These are phyloP conservation scores for Zaprionus taronus DNA, from an alignment of 1,140 invertebrate species.

Conservation along the genomic window DNA sequence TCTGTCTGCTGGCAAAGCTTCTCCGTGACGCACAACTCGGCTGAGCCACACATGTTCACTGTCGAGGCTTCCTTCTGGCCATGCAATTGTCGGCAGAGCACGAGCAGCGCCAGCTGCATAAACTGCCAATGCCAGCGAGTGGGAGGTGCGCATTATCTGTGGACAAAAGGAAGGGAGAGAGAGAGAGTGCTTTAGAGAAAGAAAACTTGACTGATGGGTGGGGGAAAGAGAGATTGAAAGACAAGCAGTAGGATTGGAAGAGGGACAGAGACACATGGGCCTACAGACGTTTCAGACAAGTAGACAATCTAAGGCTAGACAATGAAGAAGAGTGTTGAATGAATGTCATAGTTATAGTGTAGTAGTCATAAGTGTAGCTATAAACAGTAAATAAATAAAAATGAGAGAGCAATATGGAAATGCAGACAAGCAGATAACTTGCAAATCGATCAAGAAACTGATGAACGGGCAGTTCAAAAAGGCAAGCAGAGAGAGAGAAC, in stretches of 20 bases:
- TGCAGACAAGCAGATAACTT: fast-evolving
- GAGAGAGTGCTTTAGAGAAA: not conserved
- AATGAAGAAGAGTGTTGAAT: not conserved
- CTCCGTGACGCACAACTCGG: conserved; percentile 55
- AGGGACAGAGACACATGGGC: not conserved
- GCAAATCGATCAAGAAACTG: too few relatives aligned
- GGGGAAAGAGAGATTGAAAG: not conserved
- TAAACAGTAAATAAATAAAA: too few relatives aligned
- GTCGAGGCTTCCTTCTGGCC: conserved; percentile 25
- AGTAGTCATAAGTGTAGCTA: too few relatives aligned
- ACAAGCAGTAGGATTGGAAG: not conserved
- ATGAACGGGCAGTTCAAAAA: too few relatives aligned
- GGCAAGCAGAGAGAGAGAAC: too few relatives aligned
- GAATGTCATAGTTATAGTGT: too few relatives aligned
- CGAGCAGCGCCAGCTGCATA: conserved; percentile 25
- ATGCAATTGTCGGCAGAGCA: not conserved
- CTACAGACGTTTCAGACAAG: not conserved
- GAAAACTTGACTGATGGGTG: not conserved
- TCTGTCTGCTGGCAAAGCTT: conserved; percentile 52
- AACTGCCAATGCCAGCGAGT: not conserved
- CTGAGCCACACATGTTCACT: conserved; percentile 18
- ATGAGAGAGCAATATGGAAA: too few relatives aligned
- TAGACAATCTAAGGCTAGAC: not conserved
- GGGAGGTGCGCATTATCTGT: conserved; percentile 11
- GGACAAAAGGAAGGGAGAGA: too few relatives aligned